A percentile compares a stretch with the other conserved stretches of the same genome.
phyloP scores from a whole-genome alignment of 2,888 invertebrate species.

The Orthosia gracilis region DNA sequence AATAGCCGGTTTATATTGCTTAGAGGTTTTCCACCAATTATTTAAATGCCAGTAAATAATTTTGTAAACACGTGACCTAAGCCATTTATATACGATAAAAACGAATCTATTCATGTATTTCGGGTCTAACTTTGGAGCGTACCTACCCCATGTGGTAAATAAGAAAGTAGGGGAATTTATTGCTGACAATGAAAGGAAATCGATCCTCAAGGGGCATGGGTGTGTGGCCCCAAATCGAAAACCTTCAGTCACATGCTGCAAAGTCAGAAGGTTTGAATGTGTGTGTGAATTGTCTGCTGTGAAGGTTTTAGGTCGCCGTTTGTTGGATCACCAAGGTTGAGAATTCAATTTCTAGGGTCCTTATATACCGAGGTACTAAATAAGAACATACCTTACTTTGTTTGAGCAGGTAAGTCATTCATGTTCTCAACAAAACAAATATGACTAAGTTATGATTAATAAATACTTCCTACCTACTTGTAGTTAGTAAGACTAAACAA shows the following conservation, averaged over 20 bases:
- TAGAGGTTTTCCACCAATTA: slow-evolving; percentile 43
- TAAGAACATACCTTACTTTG: no score
- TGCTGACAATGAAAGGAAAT: slow-evolving; percentile 73
- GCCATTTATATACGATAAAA: slow-evolving; percentile 17
- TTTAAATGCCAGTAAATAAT: slow-evolving; percentile 58
- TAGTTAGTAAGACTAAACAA: no score
- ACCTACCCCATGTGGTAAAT: slow-evolving; percentile 58
- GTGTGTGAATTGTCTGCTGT: slow-evolving; percentile 52
- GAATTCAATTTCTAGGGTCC: slow-evolving; percentile 14
- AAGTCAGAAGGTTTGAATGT: slow-evolving; percentile 59
- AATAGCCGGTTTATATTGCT: slow-evolving; percentile 40
- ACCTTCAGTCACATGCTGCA: slow-evolving; percentile 71
- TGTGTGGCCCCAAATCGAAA: slow-evolving; percentile 69
- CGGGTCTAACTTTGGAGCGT: slow-evolving; percentile 35
- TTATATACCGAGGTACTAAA: no score
- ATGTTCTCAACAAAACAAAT: no score
- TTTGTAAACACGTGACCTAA: slow-evolving; percentile 8
- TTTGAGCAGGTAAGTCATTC: no score
- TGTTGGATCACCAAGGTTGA: slow-evolving; percentile 24
- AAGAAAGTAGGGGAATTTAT: slow-evolving; percentile 73
- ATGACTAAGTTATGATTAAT: no score
- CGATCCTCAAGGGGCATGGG: slow-evolving; percentile 69
- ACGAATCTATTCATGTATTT: slow-evolving; percentile 33
- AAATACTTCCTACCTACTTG: no score
- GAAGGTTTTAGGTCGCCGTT: slow-evolving; percentile 28